Evolutionary conservation across 1,140 invertebrate species (phyloP).

Genomic region (Drosophila tristis): DNA sequence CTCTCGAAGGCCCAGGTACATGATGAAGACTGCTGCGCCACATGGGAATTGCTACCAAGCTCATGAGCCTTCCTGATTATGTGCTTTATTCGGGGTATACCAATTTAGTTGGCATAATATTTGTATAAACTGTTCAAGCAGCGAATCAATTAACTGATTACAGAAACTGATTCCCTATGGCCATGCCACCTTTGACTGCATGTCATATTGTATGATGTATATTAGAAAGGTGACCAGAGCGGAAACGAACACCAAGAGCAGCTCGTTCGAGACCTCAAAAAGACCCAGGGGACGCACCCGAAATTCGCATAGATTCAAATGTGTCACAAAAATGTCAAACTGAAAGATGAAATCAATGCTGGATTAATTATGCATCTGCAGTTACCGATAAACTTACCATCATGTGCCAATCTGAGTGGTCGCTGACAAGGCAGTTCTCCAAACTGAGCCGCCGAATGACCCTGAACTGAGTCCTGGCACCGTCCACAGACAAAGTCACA

Average conservation of each 20-base stretch:
- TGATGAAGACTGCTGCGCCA: conserved; percentile 1
- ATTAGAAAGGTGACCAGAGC: conserved; percentile 51
- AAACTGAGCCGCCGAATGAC: conserved; percentile 38
- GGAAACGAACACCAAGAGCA: conserved; percentile 52
- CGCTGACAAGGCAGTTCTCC: conserved; percentile 36
- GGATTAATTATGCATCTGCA: neutral
- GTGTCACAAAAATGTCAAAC: conserved; percentile 51
- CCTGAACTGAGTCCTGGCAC: conserved; percentile 20
- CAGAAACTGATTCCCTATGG: neutral
- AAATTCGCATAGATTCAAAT: conserved; percentile 42
- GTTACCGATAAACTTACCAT: conserved; percentile 18
- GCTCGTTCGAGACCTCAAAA: conserved; percentile 56
- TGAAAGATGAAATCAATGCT: conserved; percentile 2
- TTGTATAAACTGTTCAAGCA: neutral
- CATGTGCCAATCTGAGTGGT: conserved; percentile 35
- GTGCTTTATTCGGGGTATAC: neutral
- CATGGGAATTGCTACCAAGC: too few species aligned
- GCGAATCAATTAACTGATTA: neutral
- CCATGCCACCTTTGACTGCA: conserved; percentile 2
- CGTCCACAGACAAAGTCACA: conserved; percentile 38
- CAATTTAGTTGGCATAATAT: too few species aligned
- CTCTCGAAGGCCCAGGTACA: conserved; percentile 13
- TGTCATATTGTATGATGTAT: conserved; percentile 49
- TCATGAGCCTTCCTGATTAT: too few species aligned
- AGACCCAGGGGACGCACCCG: conserved; percentile 50